These are phyloP conservation scores for Acinonyx jubatus DNA, from an alignment of 2,113 vertebrate genomes.

Conservation along the genomic window DNA sequence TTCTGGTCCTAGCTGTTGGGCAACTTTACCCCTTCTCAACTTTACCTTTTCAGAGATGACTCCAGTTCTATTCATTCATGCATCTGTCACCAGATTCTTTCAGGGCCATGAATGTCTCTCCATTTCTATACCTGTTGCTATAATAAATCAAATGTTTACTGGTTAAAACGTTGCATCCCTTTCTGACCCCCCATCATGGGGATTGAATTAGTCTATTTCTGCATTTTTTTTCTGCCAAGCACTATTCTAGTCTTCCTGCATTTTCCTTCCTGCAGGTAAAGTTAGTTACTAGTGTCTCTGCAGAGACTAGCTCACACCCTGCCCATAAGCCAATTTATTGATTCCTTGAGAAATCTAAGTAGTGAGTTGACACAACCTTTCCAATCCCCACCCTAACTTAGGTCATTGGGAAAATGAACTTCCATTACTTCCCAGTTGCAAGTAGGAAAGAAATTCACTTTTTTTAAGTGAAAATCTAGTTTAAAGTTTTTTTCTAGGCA, in stretches of 20 bases:
- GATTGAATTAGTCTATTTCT: background rate
- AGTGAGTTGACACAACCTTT: background rate
- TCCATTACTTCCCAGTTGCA: background rate
- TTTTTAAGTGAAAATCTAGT: background rate
- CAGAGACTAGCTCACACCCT: background rate
- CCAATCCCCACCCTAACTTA: background rate
- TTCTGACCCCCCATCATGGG: background rate
- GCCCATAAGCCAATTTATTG: background rate
- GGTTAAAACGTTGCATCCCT: background rate
- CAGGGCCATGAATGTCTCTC: background rate
- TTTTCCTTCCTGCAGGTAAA: background rate
- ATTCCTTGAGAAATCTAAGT: slow-evolving; percentile 29
- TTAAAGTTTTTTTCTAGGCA: background rate
- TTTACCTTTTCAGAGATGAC: background rate
- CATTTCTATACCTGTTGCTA: background rate
- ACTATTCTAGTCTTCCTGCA: background rate
- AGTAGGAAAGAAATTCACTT: background rate
- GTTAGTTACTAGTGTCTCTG: background rate
- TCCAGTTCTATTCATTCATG: background rate
- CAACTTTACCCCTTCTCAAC: background rate
- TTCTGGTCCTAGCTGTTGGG: background rate
- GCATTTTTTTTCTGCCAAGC: background rate
- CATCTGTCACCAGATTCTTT: background rate
- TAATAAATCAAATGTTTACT: background rate
- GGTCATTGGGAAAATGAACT: background rate